Conservation (phyloP, 2,888 invertebrate species). For the Sinhomidia bicolor region DNA sequence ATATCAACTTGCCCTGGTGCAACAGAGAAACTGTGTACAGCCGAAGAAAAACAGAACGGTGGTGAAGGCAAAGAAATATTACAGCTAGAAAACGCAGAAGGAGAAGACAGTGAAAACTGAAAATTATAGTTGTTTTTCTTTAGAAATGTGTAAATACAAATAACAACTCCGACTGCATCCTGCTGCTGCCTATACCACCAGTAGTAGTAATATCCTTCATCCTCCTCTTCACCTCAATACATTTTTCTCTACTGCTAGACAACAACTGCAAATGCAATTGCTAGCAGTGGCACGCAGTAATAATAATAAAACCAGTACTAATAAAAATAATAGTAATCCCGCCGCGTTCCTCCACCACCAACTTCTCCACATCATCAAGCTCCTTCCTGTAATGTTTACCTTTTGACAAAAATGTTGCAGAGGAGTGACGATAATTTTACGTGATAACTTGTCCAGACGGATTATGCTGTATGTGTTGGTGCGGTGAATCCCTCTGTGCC, state of each 20-base stretch:
- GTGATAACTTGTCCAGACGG: slow-evolving; percentile 78
- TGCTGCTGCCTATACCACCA: not conserved
- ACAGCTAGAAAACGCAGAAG: slow-evolving; percentile 3
- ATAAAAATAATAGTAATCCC: slow-evolving; percentile 54
- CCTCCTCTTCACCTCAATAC: not conserved
- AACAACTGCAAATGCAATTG: slow-evolving; percentile 64
- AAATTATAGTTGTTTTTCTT: slow-evolving; percentile 44
- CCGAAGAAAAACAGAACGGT: not conserved
- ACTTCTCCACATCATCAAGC: not conserved
- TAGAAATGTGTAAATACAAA: slow-evolving; percentile 56
- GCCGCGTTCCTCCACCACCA: slow-evolving; percentile 44
- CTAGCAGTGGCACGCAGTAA: slow-evolving; percentile 29
- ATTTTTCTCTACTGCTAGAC: not conserved
- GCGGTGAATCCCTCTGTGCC: slow-evolving; percentile 79
- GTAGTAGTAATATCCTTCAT: not conserved
- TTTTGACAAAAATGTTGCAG: slow-evolving; percentile 75
- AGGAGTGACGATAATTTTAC: slow-evolving; percentile 78
- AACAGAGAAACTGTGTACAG: too few species aligned
- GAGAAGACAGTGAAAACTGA: slow-evolving; percentile 30
- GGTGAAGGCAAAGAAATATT: not conserved
- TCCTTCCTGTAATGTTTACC: slow-evolving; percentile 61
- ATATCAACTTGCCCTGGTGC: too few species aligned
- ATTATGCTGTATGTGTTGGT: slow-evolving; percentile 80
- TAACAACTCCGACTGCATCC: slow-evolving; percentile 27
- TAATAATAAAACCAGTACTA: too few species aligned